phyloP scores from a whole-genome alignment of 2,797 vertebrate species.

The Eulemur rubriventer region DNA sequence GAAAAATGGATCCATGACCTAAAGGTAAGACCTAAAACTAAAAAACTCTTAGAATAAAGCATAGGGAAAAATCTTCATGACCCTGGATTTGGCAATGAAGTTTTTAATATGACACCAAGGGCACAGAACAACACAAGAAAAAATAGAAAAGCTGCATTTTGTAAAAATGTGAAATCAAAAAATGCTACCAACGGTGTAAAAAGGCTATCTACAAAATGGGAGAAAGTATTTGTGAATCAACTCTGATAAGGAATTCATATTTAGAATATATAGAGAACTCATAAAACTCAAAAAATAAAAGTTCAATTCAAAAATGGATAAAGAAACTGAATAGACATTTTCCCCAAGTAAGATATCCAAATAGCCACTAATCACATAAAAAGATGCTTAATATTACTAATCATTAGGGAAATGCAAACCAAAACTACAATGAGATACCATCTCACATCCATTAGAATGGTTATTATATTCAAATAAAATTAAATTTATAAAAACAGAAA shows the following conservation, averaged over 20 bases:
- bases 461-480: neutral
- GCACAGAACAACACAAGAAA: neutral
- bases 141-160: neutral
- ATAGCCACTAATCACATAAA: neutral
- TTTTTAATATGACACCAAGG: neutral
- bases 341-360: neutral
- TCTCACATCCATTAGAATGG: neutral
- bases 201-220: neutral
- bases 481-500: neutral
- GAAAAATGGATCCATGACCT: neutral
- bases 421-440: neutral
- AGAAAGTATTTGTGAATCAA: neutral
- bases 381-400: neutral
- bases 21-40: neutral
- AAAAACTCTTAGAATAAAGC: neutral
- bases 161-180: neutral
- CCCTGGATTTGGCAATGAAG: neutral
- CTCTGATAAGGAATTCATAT: neutral
- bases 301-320: neutral
- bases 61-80: neutral
- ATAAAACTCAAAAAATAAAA: neutral
- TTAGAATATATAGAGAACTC: neutral
- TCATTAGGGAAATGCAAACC: neutral
- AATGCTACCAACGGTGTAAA: neutral
- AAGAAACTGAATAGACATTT: neutral